Evolutionary conservation across 2,888 invertebrate genomes (phyloP).

Genomic region (Corbicula japonica): DNA sequence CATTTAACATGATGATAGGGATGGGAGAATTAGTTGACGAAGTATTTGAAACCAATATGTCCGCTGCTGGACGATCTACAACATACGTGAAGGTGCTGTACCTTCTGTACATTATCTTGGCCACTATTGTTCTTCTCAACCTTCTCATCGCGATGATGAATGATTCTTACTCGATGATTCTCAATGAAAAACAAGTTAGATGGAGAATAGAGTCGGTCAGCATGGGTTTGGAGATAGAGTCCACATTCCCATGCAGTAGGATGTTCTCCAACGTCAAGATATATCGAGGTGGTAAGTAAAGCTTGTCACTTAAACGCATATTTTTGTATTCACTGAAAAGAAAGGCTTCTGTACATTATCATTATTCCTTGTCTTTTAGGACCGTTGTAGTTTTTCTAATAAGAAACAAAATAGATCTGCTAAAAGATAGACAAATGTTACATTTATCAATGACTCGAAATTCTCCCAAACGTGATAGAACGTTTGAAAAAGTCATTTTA

Average conservation of each 20-base stretch:
- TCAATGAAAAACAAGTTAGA: slow-evolving; percentile 75
- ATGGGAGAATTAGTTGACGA: slow-evolving; percentile 81
- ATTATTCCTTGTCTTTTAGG: too few species aligned
- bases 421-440: too few species aligned
- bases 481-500: too few species aligned
- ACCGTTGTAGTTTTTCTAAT: too few species aligned
- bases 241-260: slow-evolving; percentile 65
- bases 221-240: slow-evolving; percentile 82
- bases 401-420: too few species aligned
- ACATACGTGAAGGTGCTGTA: slow-evolving; percentile 78
- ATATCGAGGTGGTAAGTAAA: too few species aligned
- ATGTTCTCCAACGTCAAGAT: slow-evolving; percentile 48
- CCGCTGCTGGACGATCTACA: slow-evolving; percentile 64
- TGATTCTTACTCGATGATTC: slow-evolving; percentile 80
- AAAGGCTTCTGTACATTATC: too few species aligned
- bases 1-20: slow-evolving; percentile 85
- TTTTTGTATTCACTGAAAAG: too few species aligned
- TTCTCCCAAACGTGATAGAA: too few species aligned
- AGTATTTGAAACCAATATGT: slow-evolving; percentile 71
- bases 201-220: slow-evolving; percentile 84
- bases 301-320: too few species aligned
- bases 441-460: too few species aligned
- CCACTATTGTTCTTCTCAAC: slow-evolving; percentile 81
- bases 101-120: slow-evolving; percentile 81
- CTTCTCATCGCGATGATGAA: slow-evolving; percentile 85